Evolutionary conservation across 1,140 invertebrate genomes (phyloP), one percentile per base, ranked within the genome.

Genomic region (Penaeus japonicus): DNA sequence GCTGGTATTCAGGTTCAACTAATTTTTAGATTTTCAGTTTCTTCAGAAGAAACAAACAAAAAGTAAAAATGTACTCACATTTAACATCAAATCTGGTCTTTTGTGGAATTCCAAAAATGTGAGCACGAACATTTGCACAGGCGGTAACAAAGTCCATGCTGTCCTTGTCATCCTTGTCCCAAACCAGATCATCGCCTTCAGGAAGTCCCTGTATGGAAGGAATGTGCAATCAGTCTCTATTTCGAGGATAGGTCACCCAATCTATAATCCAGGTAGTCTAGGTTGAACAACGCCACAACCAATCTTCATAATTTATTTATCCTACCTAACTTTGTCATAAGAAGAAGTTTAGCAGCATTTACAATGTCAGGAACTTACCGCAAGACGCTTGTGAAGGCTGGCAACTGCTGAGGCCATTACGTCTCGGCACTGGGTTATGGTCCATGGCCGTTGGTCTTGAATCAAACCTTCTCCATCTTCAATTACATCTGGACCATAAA

Each of bases 61-160:
- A 22, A 85, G 17, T 79, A 75, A 90, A 59, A 20, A 89, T 35
- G 27, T 84, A 94, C 94, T 95, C 94, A 97, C 97, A 99, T 95
- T 99, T 99, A 4, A 99, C 96, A 91, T 99, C 97, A 93, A 99
- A 99, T 80, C 96, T 94, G 0, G 96, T 96, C 92, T 99, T 98
- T 75, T 95, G 94, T 65, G 94, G 92, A 92, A 99, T 99, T 62
- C 95, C 95, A 93, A 99, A 99, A 91, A 99, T 97, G 90, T 97
- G 93, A 0, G 97, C 95, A 59, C 99, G 94, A 86, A 99, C 96
- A 92, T 99, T 99, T 1, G 98, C 96, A 92, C 97, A 98, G 3
- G 97, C 95, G 0, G 98, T 96, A 4, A 99, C 98, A 94, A 99
- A 99, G 93, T 99, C 96, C 97, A 99, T 97, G 0, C 96, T 95